These are phyloP conservation scores for Hippocampus comes DNA, from an alignment of 2,113 vertebrate species.

Conservation along the genomic window DNA sequence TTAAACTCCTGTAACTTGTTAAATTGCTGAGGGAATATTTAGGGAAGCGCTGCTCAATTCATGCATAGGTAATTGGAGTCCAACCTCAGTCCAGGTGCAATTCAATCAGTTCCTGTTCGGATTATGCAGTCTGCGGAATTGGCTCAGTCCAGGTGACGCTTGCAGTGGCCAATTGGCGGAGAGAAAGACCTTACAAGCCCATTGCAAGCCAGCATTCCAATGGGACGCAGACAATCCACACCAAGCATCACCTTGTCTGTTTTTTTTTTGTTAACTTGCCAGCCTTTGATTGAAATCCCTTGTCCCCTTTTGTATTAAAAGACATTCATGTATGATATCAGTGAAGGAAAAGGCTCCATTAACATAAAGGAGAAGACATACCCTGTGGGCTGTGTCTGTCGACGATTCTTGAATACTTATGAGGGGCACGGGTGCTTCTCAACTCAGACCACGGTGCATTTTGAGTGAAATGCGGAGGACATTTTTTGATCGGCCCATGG, in stretches of 20 bases:
- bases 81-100: slow-evolving; percentile 47
- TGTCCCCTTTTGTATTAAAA: slow-evolving; percentile 44
- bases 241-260: slow-evolving; percentile 31
- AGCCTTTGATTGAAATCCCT: slow-evolving; percentile 41
- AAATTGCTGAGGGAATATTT: slow-evolving; percentile 58
- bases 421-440: slow-evolving; percentile 34
- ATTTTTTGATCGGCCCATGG: background rate
- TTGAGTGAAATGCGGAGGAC: background rate
- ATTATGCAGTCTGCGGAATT: slow-evolving; percentile 53
- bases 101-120: slow-evolving; percentile 48
- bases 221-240: slow-evolving; percentile 22
- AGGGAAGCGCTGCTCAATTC: slow-evolving; percentile 48
- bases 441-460: background rate
- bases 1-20: slow-evolving; percentile 46
- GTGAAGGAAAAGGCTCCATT: slow-evolving; percentile 60
- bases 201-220: slow-evolving; percentile 36
- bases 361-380: slow-evolving; percentile 63
- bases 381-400: slow-evolving; percentile 66
- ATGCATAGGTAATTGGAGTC: slow-evolving; percentile 70
- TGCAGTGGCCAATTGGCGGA: slow-evolving; percentile 47
- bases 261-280: slow-evolving; percentile 15
- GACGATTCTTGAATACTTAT: slow-evolving; percentile 66
- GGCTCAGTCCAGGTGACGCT: slow-evolving; percentile 59
- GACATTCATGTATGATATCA: slow-evolving; percentile 69
- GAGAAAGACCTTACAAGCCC: slow-evolving; percentile 32